Conservation (phyloP, 2,797 vertebrate genomes). For the Amblyopsis hoosieri region DNA sequence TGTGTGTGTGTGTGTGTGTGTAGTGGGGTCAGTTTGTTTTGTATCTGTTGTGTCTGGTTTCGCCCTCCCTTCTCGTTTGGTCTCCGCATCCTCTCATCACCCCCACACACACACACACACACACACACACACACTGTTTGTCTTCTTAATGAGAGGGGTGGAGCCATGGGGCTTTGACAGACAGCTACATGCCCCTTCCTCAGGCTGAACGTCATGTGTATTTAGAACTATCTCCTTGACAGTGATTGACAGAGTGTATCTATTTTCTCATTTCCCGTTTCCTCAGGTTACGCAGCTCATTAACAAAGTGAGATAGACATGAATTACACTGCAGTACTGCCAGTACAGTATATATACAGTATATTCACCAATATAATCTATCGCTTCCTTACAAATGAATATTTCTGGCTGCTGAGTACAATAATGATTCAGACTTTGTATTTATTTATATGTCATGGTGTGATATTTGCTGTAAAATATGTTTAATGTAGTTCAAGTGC, state of each 20-base stretch:
- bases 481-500: constrained; percentile 30
- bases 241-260: background rate
- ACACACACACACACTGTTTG: constrained; percentile 85
- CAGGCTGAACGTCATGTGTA: constrained; percentile 5
- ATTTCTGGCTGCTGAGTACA: too few species aligned
- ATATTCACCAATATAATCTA: too few species aligned
- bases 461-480: too few species aligned
- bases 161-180: constrained; percentile 83
- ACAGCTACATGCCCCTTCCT: constrained; percentile 81
- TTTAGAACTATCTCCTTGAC: constrained; percentile 20
- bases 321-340: background rate
- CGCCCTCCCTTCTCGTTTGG: constrained; percentile 79
- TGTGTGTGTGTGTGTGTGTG: constrained; percentile 5
- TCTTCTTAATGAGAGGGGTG: constrained; percentile 96
- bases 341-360: background rate
- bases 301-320: constrained; percentile 7
- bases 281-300: constrained; percentile 17
- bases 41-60: constrained; percentile 85
- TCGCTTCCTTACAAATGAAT: too few species aligned
- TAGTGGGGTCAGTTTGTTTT: constrained; percentile 68
- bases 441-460: too few species aligned
- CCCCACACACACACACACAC: constrained; percentile 46
- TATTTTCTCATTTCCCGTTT: constrained; percentile 34
- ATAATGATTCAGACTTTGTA: too few species aligned
- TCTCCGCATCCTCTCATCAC: constrained; percentile 80